Base-by-base conservation (phyloP, 2,113 vertebrate genomes). In the Tenrec ecaudatus region DNA sequence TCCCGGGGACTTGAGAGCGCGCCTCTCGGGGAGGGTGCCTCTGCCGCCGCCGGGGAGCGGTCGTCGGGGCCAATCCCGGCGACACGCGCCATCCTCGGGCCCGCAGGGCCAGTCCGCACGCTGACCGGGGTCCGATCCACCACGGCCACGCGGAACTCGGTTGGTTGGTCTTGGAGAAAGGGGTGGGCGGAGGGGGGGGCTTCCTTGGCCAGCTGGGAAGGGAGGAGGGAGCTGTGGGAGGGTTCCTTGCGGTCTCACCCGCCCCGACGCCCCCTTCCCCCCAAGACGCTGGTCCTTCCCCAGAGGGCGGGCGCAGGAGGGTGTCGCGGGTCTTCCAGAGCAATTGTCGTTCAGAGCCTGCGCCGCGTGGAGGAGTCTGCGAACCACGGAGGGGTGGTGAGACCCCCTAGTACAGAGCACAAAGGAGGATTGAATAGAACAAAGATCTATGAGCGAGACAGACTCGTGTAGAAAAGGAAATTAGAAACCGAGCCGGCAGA, bases 401-500 rank as follows among this genome's bases (percentile, higher is more conserved):
- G 84, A 91, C 82, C 47, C 68, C 64, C 33, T 31, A 78, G 58
- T 40, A 89, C 66, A 64, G 82, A 82, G 76, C 90, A 66, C 79
- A 66, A 77, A 82, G 38, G 78, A 86, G 75, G 62, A 66, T 40
- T 75, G 40, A 94, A 57, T 64, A 75, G 83, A 94, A 78, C 71
- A 29, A 92, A 94, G 93, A 94, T 96, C 95, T 88, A 84, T 89
- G 95, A 95, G 25, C 71, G 76, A 90, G 69, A 94, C 90, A 86
- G 86, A 82, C 47, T 47, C 27, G 11, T 1, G 8, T 53, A 58
- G 76, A 68, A 91, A 94, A 94, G 96, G 94, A 95, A 96, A 93
- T 94, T 81, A 94, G 82, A 96, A 94, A 83, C 47, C 90, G 90
- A 93, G 76, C 85, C 77, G 90, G 92, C 90, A 89, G 92, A 92